phyloP scores from a whole-genome alignment of 2,797 vertebrate species.

The Acestrorhynchus altus region DNA sequence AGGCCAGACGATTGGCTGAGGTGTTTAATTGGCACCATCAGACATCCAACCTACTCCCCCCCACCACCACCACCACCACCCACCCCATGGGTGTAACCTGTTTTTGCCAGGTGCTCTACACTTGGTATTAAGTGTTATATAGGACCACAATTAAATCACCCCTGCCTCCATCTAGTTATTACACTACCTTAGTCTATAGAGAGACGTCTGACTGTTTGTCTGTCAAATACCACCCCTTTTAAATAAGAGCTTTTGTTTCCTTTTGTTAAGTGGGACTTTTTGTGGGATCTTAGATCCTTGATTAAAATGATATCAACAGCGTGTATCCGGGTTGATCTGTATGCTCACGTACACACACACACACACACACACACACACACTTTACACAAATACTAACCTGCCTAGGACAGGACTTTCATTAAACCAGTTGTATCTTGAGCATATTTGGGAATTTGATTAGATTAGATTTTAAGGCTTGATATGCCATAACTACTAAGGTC shows the following conservation, averaged over 20 bases:
- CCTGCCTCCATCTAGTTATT: conserved; percentile 68
- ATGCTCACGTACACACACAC: background rate
- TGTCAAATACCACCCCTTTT: conserved; percentile 28
- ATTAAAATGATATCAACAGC: background rate
- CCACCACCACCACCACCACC: too few relatives aligned
- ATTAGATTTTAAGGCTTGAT: too few relatives aligned
- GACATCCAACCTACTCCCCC: too few relatives aligned
- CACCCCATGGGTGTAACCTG: conserved; percentile 71
- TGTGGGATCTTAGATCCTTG: background rate
- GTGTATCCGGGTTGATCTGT: background rate
- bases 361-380: conserved; percentile 13
- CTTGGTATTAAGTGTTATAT: conserved; percentile 71
- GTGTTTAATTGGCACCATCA: conserved; percentile 77
- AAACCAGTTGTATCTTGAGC: too few relatives aligned
- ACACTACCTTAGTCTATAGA: conserved; percentile 61
- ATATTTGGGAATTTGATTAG: too few relatives aligned
- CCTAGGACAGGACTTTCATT: too few relatives aligned
- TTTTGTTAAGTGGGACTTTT: conserved; percentile 2
- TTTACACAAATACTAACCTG: background rate
- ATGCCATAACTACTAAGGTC: too few relatives aligned
- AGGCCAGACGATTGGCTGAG: conserved; percentile 75
- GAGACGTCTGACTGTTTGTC: conserved; percentile 62
- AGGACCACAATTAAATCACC: conserved; percentile 77
- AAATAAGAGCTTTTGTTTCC: conserved; percentile 66
- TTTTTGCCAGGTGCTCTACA: conserved; percentile 77